phyloP scores from a whole-genome alignment of 2,113 vertebrate species.

The Gorsachius goisagi region DNA sequence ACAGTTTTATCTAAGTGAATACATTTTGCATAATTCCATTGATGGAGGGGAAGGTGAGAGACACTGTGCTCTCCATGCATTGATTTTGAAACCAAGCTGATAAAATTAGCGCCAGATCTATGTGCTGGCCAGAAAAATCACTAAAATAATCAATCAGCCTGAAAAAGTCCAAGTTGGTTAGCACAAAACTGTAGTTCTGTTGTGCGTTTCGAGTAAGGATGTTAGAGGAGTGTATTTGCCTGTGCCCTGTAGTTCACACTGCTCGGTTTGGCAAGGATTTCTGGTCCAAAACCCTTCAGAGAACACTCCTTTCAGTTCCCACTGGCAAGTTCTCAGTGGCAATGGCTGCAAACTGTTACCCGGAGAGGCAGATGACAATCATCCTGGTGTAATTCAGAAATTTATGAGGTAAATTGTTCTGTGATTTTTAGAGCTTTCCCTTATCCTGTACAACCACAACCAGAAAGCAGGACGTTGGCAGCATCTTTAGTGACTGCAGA shows the following conservation, averaged over 20 bases:
- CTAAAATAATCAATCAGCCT: background rate
- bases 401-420: background rate
- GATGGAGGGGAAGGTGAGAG: background rate
- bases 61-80: too few species aligned
- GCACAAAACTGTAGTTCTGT: background rate
- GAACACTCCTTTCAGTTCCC: background rate
- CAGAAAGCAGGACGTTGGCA: background rate
- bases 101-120: background rate
- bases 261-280: background rate
- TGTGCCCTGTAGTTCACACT: background rate
- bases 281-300: background rate
- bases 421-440: background rate
- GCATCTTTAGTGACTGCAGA: background rate
- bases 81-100: background rate
- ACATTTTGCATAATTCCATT: background rate
- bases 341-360: background rate
- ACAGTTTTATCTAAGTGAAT: background rate
- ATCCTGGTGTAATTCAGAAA: background rate
- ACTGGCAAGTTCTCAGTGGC: background rate
- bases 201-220: background rate
- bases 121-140: background rate
- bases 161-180: background rate
- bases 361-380: background rate
- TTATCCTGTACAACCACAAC: background rate
- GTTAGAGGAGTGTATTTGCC: background rate